Base-by-base conservation (phyloP, 2,797 vertebrate species). In the Gambelia wislizenii region DNA sequence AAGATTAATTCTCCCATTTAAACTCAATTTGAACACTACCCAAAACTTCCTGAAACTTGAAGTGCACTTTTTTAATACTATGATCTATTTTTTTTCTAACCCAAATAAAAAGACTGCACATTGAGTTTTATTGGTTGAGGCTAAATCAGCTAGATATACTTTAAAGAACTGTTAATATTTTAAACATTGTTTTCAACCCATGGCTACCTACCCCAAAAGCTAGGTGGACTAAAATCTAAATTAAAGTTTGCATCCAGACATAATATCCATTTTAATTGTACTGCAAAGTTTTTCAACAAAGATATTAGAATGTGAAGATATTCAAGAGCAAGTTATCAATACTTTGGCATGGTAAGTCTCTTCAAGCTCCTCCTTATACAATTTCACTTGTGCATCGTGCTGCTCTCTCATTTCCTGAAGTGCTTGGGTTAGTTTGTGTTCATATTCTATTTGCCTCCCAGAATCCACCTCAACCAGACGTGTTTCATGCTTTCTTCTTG, bases 291-390 rank as follows among this genome's bases (percentile, higher is more conserved):
- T 39, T 74, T 42, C 39, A 89, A 70, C 59, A 67, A 8, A 36
- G 12, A 25, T 82, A 81, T 72, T 61, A 86, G 36, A 49, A 75
- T 82, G 1, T 52, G 61, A 85, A 75, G 44, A 76, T 75, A 67
- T 52, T 44, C 67, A 72, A 80, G 67, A 70, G 49, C 56, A 49
- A 42, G 27, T 52, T 67, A 75, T 88, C 22, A 83, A 59, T 89
- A 99, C 98, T 93, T 98, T 98, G 92, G 97, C 87, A 1, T 92
- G 25, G 78, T 98, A 99, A 3, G 97, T 98, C 89, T 97, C 95
- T 88, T 98, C 98, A n/a, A 99, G 96, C 94, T 98, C 98, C 0
- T 98, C 96, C 94, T 98, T 99, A 95, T 98, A 99, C 20, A 98
- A 85, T 74, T 94, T 96, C 92, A 99, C 96, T 96, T 98, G 98